These are phyloP conservation scores for Lymantria monacha DNA, from an alignment of 2,888 invertebrate species.

Conservation along the genomic window DNA sequence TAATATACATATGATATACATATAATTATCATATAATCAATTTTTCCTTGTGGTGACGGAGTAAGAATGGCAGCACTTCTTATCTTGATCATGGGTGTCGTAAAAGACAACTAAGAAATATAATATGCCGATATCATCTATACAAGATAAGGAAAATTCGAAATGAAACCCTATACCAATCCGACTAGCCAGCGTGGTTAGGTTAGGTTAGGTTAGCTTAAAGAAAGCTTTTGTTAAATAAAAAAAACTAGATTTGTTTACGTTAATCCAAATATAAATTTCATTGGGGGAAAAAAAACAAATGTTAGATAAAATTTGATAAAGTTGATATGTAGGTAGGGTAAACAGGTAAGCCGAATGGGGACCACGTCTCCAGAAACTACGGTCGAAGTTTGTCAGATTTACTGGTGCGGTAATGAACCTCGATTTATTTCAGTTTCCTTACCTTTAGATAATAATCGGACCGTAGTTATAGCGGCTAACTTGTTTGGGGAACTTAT, in stretches of 20 bases:
- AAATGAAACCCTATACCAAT: no score
- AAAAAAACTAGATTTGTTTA: constrained; percentile 1
- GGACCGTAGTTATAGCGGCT: constrained; percentile 10
- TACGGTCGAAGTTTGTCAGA: constrained; percentile 47
- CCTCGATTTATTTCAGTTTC: constrained; percentile 29
- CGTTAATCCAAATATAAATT: constrained; percentile 10
- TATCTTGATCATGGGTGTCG: no score
- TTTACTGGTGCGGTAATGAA: constrained; percentile 34
- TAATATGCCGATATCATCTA: no score
- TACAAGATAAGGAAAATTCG: no score
- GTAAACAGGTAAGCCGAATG: constrained; percentile 14
- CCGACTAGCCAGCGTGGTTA: no score
- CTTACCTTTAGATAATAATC: constrained; percentile 10
- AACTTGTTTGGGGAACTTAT: constrained; percentile 11
- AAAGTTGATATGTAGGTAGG: constrained; percentile 13
- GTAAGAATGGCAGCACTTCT: no score
- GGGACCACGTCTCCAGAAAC: constrained; percentile 26
- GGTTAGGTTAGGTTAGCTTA: no score
- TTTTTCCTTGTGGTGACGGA: no score
- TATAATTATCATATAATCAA: no score
- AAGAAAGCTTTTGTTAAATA: not conserved
- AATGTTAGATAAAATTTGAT: constrained; percentile 34
- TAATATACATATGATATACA: no score
- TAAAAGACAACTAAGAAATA: no score
- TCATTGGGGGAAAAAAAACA: constrained; percentile 22